These are phyloP conservation scores for Peromyscus leucopus DNA, from an alignment of 2,113 vertebrate species.

Conservation along the genomic window DNA sequence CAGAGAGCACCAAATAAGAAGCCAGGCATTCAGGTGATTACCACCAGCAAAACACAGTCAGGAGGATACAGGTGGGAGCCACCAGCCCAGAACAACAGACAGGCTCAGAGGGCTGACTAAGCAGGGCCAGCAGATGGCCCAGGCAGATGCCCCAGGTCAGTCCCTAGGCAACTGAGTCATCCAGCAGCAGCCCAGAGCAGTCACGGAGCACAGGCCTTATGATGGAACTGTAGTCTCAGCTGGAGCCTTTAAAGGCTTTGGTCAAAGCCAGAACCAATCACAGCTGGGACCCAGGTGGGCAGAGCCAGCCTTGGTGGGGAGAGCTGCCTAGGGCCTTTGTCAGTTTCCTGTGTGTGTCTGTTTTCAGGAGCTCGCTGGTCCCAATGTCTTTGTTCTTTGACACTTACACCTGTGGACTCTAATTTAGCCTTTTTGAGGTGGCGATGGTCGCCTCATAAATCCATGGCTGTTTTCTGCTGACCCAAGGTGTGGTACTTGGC, in stretches of 20 bases:
- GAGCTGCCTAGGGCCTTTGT: neutral
- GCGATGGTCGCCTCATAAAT: constrained; percentile 61
- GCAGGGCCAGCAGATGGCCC: neutral
- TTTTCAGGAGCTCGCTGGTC: constrained; percentile 21
- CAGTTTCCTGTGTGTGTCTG: constrained; percentile 43
- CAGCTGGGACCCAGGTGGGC: neutral
- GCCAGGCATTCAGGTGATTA: neutral
- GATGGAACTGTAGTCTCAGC: neutral
- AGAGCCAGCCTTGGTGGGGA: neutral
- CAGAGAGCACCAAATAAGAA: neutral
- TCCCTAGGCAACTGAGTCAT: neutral
- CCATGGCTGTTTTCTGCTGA: constrained; percentile 48
- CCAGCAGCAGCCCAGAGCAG: neutral
- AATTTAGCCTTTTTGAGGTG: constrained; percentile 72
- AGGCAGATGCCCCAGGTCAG: neutral
- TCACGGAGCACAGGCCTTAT: neutral
- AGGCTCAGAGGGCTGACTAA: neutral
- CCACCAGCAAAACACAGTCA: neutral
- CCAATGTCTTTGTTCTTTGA: constrained; percentile 73
- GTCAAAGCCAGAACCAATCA: neutral
- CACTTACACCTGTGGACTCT: constrained; percentile 41
- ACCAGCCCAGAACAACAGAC: neutral
- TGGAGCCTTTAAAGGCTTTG: neutral
- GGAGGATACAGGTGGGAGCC: neutral
- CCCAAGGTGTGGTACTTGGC: neutral